These are phyloP conservation scores for Sardina pilchardus DNA, from an alignment of 2,113 vertebrate species.

Conservation along the genomic window DNA sequence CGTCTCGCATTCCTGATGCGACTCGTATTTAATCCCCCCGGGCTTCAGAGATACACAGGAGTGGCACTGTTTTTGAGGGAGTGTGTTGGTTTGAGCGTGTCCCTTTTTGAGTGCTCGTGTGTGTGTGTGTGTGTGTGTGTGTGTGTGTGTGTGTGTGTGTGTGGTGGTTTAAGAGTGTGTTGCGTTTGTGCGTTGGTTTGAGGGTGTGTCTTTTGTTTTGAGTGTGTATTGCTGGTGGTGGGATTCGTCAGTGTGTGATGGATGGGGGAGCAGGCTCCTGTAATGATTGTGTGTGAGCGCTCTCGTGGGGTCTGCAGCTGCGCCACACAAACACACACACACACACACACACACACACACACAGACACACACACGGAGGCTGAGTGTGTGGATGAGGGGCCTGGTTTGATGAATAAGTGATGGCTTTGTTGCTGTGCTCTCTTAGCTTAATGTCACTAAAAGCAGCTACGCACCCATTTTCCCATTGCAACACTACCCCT, in stretches of 20 bases:
- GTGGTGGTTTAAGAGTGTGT: no score
- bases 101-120: background rate
- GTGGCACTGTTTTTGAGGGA: background rate
- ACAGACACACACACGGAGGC: no score
- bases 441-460: conserved; percentile 35
- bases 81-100: background rate
- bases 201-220: no score
- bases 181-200: no score
- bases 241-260: no score
- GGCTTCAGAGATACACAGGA: background rate
- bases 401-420: conserved; percentile 42
- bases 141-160: background rate
- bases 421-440: conserved; percentile 42
- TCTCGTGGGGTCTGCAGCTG: no score
- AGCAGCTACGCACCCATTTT: conserved; percentile 14
- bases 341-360: no score
- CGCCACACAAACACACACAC: no score
- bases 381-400: no score
- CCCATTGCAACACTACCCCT: no score
- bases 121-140: background rate
- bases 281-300: no score
- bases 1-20: background rate
- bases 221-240: background rate
- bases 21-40: background rate
- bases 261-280: no score